These are phyloP conservation scores for Pteropus rufus DNA, from an alignment of 2,797 vertebrate genomes.

Conservation along the genomic window DNA sequence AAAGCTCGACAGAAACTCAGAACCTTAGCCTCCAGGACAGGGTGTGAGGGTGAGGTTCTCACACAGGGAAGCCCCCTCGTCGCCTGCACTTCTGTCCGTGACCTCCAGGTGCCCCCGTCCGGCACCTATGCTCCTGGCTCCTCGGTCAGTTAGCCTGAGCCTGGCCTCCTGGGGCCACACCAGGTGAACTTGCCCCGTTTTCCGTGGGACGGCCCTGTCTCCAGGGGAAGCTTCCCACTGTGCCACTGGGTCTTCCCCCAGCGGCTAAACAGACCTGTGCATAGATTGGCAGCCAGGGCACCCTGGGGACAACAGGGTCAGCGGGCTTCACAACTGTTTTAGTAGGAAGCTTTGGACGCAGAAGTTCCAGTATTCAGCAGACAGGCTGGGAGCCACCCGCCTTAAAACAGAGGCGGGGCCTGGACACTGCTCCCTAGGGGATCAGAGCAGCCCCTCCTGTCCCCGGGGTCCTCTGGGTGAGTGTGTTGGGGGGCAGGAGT, in stretches of 20 bases:
- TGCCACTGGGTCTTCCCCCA: background rate
- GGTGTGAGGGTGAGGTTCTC: background rate
- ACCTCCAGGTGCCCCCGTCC: background rate
- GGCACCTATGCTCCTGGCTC: background rate
- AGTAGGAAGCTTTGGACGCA: background rate
- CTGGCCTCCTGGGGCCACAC: background rate
- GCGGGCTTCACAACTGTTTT: too few relatives aligned
- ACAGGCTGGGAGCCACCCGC: background rate
- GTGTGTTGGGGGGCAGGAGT: background rate
- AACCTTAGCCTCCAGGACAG: background rate
- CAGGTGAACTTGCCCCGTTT: background rate
- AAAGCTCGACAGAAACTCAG: background rate
- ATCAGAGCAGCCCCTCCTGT: background rate
- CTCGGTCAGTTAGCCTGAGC: background rate
- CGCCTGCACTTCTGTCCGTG: background rate
- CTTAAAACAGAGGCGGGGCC: too few relatives aligned
- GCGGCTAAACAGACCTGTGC: background rate
- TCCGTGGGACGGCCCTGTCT: background rate
- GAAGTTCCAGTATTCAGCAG: background rate
- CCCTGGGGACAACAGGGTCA: background rate
- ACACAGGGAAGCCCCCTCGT: rapidly evolving
- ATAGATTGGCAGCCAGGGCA: background rate
- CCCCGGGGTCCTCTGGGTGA: background rate
- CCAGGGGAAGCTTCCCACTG: background rate
- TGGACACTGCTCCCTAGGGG: too few relatives aligned